Conservation (phyloP, 2,797 vertebrate genomes). For the Notoglanidium macrostoma region DNA sequence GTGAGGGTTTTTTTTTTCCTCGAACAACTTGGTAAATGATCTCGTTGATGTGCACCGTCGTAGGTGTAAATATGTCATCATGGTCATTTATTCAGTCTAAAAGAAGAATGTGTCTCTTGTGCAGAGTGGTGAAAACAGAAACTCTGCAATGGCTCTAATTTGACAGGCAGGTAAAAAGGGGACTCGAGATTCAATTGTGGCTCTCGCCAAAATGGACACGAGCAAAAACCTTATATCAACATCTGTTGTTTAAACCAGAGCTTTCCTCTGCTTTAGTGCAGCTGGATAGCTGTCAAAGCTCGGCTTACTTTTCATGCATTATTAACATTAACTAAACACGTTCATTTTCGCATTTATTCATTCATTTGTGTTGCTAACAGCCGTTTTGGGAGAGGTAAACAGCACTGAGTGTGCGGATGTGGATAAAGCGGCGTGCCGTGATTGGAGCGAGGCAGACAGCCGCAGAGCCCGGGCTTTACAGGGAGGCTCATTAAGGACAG, state of each 20-base stretch:
- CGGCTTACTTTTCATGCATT: conserved; percentile 76
- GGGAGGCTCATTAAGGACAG: conserved; percentile 81
- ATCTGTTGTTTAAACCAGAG: conserved; percentile 39
- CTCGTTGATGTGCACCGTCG: conserved; percentile 58
- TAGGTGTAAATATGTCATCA: conserved; percentile 62
- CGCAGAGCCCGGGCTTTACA: conserved; percentile 49
- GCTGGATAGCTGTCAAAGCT: conserved; percentile 68
- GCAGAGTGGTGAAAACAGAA: conserved; percentile 33
- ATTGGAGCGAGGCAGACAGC: conserved; percentile 74
- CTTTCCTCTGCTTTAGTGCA: conserved; percentile 55
- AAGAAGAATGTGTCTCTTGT: conserved; percentile 31
- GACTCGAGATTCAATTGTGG: conserved; percentile 18
- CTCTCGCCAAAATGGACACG: conserved; percentile 18
- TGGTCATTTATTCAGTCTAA: conserved; percentile 60
- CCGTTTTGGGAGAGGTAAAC: conserved; percentile 73
- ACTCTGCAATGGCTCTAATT: conserved; percentile 26
- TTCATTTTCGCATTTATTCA: conserved; percentile 77
- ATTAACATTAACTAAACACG: conserved; percentile 76
- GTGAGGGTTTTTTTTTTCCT: conserved; percentile 51
- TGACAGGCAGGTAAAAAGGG: conserved; percentile 38
- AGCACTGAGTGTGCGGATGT: conserved; percentile 65
- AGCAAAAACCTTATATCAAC: not conserved
- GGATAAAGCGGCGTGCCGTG: conserved; percentile 72
- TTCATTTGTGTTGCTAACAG: conserved; percentile 81
- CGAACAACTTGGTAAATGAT: conserved; percentile 63